These are phyloP conservation scores for Hemibagrus guttatus DNA, from an alignment of 2,797 vertebrate species.

Conservation along the genomic window DNA sequence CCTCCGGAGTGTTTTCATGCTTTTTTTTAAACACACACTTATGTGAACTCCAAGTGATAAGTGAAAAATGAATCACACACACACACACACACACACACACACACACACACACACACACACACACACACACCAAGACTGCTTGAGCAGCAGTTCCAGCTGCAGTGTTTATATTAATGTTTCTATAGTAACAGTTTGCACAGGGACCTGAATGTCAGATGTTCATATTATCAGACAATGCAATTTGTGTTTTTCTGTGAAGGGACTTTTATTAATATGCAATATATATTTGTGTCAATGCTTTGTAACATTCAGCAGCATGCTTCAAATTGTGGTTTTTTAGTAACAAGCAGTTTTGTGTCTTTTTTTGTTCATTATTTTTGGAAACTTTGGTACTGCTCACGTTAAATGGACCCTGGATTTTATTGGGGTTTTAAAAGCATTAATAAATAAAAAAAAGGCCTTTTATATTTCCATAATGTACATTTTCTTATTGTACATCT, in stretches of 20 bases:
- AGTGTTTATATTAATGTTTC: not conserved
- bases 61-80: not conserved
- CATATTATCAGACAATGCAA: not conserved
- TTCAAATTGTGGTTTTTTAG: not conserved
- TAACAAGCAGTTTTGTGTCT: not conserved
- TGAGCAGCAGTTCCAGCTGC: not conserved
- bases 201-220: not conserved
- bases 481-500: too few species aligned
- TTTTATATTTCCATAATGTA: too few species aligned
- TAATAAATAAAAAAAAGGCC: too few species aligned
- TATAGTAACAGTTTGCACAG: not conserved
- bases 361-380: not conserved
- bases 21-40: not conserved
- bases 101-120: too few species aligned
- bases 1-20: not conserved
- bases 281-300: not conserved
- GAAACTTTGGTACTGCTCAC: too few species aligned
- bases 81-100: not conserved
- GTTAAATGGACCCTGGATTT: too few species aligned
- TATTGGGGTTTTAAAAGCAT: too few species aligned
- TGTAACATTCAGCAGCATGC: not conserved
- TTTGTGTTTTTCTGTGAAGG: not conserved
- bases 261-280: too few species aligned
- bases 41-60: not conserved
- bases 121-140: not conserved